Base-by-base conservation (phyloP, 1,140 invertebrate genomes). In the Leptinotarsa undecemlineata region DNA sequence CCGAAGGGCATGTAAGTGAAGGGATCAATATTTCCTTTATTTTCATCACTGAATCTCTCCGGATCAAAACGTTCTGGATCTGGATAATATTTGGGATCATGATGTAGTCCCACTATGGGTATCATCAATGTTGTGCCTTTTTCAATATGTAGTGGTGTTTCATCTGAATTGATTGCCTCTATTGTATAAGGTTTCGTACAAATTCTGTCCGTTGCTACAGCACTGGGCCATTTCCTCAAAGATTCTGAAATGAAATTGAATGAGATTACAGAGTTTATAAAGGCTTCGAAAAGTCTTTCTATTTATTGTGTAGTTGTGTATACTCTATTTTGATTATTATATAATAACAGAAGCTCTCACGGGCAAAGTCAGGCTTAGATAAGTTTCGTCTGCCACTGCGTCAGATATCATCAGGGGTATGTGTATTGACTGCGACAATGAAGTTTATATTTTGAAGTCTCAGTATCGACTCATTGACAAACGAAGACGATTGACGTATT, bases 1-100 rank as follows among this genome's bases (percentile, higher is more conserved):
- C 88, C 89, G 80, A 91, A 91, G 4, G 90, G 89, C 19, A 91
- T 80, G 80, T 86, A 90, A 6, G 85, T 76, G 73, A 84, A 86
- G 1, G 80, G 85, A 74, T 83, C 85, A 68, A 89, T 83, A 13
- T 79, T 79, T 11, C 70, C 61, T 77, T 76, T 80, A 60, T 82
- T 82, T 67, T 77, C 76, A 66, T 79, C 78, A n/a, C 48, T 78
- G 75, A 81, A 81, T 47, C 81, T 72, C 33, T 78, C 79, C 13
- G 81, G 80, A 68, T 80, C 75, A 20, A 81, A 81, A 70, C 76
- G 76, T 21, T 77, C 74, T 5, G 81, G 81, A 26, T 80, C 47
- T 15, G 76, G 75, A 70, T 70, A 82, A 48, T 79, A 78, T 51
- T 76, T 74, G 3, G 79, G 78, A 72, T 82, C 81, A 14, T 64